phyloP scores from a whole-genome alignment of 2,797 vertebrate species.

The Rhinatrema bivittatum region DNA sequence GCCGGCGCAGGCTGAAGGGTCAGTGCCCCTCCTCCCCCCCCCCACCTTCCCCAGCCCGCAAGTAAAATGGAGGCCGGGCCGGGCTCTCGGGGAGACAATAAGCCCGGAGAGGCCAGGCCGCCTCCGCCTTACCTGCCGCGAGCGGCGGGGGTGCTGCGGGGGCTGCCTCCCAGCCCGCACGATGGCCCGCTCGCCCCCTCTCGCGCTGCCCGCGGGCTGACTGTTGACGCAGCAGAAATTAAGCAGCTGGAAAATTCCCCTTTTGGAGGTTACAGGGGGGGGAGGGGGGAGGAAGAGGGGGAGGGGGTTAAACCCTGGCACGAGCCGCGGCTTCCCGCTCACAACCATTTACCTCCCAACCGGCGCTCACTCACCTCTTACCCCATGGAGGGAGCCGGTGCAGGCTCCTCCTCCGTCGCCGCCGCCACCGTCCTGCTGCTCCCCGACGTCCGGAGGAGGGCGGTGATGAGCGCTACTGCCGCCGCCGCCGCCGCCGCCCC shows the following conservation, averaged over 20 bases:
- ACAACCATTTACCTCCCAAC: not conserved
- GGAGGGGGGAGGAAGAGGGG: conserved; percentile 21
- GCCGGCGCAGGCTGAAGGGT: too few relatives aligned
- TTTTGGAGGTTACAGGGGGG: conserved; percentile 67
- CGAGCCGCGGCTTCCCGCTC: conserved; percentile 7
- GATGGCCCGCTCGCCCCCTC: conserved; percentile 56
- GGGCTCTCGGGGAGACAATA: conserved; percentile 65
- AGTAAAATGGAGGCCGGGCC: conserved; percentile 82
- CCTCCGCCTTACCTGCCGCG: conserved; percentile 30
- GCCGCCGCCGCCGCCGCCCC: not conserved
- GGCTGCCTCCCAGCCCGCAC: conserved; percentile 45
- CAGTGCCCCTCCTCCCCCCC: not conserved
- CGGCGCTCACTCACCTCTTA: not conserved
- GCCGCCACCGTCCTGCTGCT: not conserved
- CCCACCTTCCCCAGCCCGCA: conserved; percentile 21
- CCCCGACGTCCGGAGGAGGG: not conserved
- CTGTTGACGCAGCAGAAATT: conserved; percentile 93
- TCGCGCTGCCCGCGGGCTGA: conserved; percentile 70
- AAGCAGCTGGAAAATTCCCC: conserved; percentile 89
- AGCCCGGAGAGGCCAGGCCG: conserved; percentile 46
- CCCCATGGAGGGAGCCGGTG: not conserved
- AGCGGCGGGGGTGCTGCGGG: too few relatives aligned
- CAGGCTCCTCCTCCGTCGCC: not conserved
- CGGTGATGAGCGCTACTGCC: not conserved
- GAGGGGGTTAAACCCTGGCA: conserved; percentile 54